phyloP scores from a whole-genome alignment of 2,888 invertebrate genomes.

The Phalangium opilio region DNA sequence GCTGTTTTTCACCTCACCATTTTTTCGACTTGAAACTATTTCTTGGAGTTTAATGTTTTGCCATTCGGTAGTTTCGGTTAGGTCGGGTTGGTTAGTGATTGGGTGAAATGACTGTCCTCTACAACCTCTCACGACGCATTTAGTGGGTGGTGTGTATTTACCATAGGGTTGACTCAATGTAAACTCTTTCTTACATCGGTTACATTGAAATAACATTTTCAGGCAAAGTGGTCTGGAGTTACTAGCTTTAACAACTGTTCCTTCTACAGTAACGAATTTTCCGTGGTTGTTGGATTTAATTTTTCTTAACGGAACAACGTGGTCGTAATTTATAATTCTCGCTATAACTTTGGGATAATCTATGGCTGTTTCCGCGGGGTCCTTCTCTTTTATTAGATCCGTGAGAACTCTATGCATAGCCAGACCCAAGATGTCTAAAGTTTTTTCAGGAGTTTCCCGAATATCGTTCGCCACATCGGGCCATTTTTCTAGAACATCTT shows the following conservation, averaged over 20 bases:
- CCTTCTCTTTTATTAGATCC: constrained; percentile 22
- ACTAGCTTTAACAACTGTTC: constrained; percentile 67
- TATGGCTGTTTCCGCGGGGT: constrained; percentile 23
- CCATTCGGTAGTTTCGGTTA: constrained; percentile 57
- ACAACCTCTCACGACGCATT: constrained; percentile 29
- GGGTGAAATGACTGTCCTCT: constrained; percentile 29
- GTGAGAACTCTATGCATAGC: constrained; percentile 57
- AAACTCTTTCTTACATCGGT: constrained; percentile 48
- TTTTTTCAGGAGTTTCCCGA: constrained; percentile 46
- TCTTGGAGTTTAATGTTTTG: constrained; percentile 73
- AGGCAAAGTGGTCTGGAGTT: constrained; percentile 54
- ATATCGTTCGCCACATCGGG: constrained; percentile 48
- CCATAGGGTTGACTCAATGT: constrained; percentile 48
- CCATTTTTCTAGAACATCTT: constrained; percentile 43
- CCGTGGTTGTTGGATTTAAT: constrained; percentile 57
- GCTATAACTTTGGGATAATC: constrained; percentile 37
- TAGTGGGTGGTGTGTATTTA: constrained; percentile 42
- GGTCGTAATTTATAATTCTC: constrained; percentile 46
- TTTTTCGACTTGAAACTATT: constrained; percentile 33
- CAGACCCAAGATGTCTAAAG: constrained; percentile 53
- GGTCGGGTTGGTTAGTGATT: constrained; percentile 28
- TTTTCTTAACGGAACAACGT: constrained; percentile 48
- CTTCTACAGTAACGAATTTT: constrained; percentile 60
- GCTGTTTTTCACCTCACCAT: constrained; percentile 41
- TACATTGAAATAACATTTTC: constrained; percentile 62